These are phyloP conservation scores for Loris lydekkerianus DNA, from an alignment of 2,797 vertebrate genomes.

Conservation along the genomic window DNA sequence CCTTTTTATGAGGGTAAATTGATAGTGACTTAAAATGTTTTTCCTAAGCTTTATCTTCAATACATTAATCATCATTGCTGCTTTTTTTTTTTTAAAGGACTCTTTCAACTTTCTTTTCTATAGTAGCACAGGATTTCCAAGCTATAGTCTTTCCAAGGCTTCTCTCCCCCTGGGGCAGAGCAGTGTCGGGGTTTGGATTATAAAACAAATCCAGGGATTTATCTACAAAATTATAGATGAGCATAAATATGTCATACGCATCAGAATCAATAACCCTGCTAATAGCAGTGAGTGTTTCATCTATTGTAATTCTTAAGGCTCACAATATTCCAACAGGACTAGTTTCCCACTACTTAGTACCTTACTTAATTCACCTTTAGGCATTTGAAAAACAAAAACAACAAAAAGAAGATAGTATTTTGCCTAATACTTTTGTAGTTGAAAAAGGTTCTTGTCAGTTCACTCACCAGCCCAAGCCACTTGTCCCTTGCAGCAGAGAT, in stretches of 20 bases:
- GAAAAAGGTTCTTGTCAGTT: not conserved
- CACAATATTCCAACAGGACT: not conserved
- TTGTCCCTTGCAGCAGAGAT: not conserved
- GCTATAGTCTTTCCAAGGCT: not conserved
- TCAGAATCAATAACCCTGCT: slow-evolving; percentile 1
- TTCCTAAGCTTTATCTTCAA: not conserved
- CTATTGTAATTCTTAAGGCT: not conserved
- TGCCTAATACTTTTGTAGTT: not conserved
- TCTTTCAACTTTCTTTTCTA: not conserved
- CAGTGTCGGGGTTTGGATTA: slow-evolving; percentile 8
- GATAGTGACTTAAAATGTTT: not conserved
- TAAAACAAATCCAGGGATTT: slow-evolving; percentile 60
- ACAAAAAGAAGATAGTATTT: not conserved
- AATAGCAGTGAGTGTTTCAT: not conserved
- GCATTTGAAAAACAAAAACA: not conserved
- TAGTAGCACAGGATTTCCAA: not conserved
- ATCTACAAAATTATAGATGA: slow-evolving; percentile 13
- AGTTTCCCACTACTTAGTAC: not conserved
- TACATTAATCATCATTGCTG: not conserved
- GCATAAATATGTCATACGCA: not conserved
- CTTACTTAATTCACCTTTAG: not conserved
- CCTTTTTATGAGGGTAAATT: not conserved
- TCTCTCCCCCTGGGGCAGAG: not conserved
- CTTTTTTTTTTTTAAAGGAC: not conserved
- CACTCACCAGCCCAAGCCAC: too few species aligned